Evolutionary conservation across 2,888 invertebrate species (phyloP).

Genomic region (Apoderus coryli): DNA sequence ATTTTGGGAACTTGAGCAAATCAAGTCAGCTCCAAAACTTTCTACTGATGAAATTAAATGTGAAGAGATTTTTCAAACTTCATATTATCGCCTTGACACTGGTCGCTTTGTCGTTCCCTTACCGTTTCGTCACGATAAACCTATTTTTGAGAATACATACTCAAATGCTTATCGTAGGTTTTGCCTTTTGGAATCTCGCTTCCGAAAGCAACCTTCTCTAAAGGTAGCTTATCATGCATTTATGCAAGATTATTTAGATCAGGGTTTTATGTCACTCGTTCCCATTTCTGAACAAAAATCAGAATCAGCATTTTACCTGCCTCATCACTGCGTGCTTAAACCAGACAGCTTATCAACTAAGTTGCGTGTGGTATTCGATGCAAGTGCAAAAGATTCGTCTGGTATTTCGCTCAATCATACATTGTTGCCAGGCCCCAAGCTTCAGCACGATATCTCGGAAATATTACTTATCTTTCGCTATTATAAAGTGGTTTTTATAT

Average conservation of each 20-base stretch:
- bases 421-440: conserved; percentile 7
- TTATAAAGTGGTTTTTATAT: conserved; percentile 2
- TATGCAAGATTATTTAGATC: conserved; percentile 13
- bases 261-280: conserved; percentile 8
- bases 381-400: conserved; percentile 10
- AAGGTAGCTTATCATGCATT: conserved; percentile 8
- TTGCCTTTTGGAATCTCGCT: conserved; percentile 9
- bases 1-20: too few relatives aligned
- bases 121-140: conserved; percentile 9
- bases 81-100: conserved; percentile 5
- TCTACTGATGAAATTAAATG: too few relatives aligned
- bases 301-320: too few relatives aligned
- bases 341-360: conserved; percentile 15
- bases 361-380: conserved; percentile 18
- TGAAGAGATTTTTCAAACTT: conserved; percentile 7
- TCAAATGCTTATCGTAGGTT: conserved; percentile 8
- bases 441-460: conserved; percentile 6
- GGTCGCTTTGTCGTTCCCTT: conserved; percentile 10
- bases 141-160: conserved; percentile 4
- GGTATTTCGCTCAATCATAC: conserved; percentile 12
- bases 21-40: too few relatives aligned
- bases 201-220: conserved; percentile 5
- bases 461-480: conserved; percentile 7
- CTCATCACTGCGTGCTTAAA: conserved; percentile 17
- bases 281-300: too few relatives aligned